These are phyloP conservation scores for Nyctalus aviator DNA, from an alignment of 2,797 vertebrate genomes.

Conservation along the genomic window DNA sequence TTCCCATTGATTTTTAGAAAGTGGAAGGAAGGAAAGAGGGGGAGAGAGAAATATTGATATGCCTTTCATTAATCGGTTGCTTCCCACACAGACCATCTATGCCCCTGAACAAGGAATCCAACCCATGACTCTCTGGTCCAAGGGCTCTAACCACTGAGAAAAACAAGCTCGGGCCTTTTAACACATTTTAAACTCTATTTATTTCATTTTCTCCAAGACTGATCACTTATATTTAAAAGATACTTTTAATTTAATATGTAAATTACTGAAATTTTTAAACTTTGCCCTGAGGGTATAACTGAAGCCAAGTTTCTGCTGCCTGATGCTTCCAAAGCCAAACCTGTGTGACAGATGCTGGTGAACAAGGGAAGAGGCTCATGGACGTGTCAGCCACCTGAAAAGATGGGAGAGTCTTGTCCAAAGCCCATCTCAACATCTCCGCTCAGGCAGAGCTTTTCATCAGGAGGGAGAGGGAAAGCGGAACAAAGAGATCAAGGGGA, in stretches of 20 bases:
- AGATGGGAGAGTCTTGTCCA: not conserved
- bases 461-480: not conserved
- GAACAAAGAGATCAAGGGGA: not conserved
- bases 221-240: not conserved
- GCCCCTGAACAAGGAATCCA: not conserved
- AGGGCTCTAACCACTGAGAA: not conserved
- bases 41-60: not conserved
- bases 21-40: not conserved
- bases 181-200: not conserved
- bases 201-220: not conserved
- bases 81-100: too few species aligned
- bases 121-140: not conserved
- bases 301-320: not conserved
- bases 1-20: not conserved
- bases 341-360: not conserved
- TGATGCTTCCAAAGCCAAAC: not conserved
- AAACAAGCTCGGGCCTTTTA: not conserved
- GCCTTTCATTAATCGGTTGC: too few species aligned
- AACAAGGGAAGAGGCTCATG: not conserved
- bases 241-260: not conserved
- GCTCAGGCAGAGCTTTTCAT: not conserved
- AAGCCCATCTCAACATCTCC: not conserved
- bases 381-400: not conserved
- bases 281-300: not conserved
- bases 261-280: not conserved